These are phyloP conservation scores for Clamator glandarius DNA, from an alignment of 2,797 vertebrate genomes.

Conservation along the genomic window DNA sequence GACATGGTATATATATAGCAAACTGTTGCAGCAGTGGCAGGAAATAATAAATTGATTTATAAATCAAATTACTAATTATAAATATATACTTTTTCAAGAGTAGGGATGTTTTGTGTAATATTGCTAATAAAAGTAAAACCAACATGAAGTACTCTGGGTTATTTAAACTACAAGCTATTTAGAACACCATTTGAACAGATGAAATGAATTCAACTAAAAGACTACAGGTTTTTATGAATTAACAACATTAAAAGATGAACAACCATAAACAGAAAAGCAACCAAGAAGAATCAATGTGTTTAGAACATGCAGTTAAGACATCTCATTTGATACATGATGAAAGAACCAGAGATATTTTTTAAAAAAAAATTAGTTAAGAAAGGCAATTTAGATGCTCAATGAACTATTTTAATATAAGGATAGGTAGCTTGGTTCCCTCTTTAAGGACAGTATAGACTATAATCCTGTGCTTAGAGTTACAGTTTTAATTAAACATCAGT, in stretches of 20 bases:
- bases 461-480: background rate
- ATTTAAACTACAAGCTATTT: background rate
- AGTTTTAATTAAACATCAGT: background rate
- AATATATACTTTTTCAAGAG: background rate
- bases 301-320: background rate
- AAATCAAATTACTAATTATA: constrained; percentile 42
- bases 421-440: background rate
- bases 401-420: background rate
- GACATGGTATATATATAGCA: constrained; percentile 52
- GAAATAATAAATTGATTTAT: constrained; percentile 69
- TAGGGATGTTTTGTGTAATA: background rate
- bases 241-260: background rate
- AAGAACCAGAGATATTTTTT: background rate
- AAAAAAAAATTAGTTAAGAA: background rate
- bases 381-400: background rate
- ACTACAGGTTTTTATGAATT: background rate
- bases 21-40: constrained; percentile 65
- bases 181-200: background rate
- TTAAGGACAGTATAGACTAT: background rate
- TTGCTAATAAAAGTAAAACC: background rate
- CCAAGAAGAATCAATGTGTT: background rate
- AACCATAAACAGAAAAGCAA: background rate
- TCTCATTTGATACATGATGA: background rate
- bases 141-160: background rate
- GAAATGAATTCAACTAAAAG: constrained; percentile 6